These are phyloP conservation scores for Tolmerus cingulatus DNA, from an alignment of 2,888 invertebrate species.

Conservation along the genomic window DNA sequence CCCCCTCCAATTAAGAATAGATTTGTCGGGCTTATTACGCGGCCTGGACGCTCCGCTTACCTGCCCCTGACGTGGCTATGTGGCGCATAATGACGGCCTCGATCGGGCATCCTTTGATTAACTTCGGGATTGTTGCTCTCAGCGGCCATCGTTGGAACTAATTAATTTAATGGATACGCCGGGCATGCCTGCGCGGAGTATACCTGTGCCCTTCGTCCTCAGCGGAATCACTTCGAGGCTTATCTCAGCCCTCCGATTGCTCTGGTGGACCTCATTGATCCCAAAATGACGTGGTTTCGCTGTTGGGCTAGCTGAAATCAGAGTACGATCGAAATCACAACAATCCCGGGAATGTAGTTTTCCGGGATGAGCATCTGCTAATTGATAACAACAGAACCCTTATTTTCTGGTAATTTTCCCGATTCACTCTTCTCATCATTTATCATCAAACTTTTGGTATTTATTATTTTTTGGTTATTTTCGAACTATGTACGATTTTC, in stretches of 20 bases:
- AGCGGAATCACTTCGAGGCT: neutral
- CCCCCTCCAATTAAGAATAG: constrained; percentile 32
- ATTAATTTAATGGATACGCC: neutral
- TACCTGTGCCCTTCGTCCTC: neutral
- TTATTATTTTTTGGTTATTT: too few relatives aligned
- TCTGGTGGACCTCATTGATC: neutral
- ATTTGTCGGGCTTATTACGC: constrained; percentile 7
- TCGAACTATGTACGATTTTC: too few relatives aligned
- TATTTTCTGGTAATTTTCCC: neutral
- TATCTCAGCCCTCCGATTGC: neutral
- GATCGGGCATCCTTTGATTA: neutral
- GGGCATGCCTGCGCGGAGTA: neutral
- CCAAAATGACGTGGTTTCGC: neutral
- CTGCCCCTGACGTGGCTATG: neutral
- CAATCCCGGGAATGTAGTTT: neutral
- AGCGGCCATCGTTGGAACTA: neutral
- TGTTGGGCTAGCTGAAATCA: neutral
- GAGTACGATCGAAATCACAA: neutral
- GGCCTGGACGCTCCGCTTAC: neutral
- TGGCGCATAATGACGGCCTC: neutral
- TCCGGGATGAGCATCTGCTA: neutral
- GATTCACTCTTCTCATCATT: neutral
- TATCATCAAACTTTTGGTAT: neutral
- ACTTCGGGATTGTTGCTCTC: neutral
- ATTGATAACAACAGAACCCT: neutral